phyloP scores from a whole-genome alignment of 1,140 invertebrate species.

The Marisa cornuarietis region DNA sequence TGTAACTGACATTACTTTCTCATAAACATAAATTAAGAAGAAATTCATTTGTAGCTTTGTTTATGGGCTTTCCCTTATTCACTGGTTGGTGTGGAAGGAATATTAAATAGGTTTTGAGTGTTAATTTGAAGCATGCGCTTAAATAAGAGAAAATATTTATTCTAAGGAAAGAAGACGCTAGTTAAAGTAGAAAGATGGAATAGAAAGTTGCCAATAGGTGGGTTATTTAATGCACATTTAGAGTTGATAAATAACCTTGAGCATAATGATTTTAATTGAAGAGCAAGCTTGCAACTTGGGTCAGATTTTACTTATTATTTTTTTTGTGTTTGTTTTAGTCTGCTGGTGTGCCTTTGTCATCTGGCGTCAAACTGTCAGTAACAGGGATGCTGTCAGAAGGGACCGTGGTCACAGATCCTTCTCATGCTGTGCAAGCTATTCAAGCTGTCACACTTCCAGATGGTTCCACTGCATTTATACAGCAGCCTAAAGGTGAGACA shows the following conservation, averaged over 20 bases:
- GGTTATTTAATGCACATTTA: background rate
- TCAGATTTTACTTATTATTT: background rate
- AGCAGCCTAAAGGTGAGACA: constrained; percentile 50
- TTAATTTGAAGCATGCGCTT: too few relatives aligned
- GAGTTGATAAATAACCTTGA: background rate
- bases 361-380: constrained; percentile 18
- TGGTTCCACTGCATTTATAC: constrained; percentile 55
- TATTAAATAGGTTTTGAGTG: too few relatives aligned
- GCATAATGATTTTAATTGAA: background rate
- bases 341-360: constrained; percentile 1
- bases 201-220: too few relatives aligned
- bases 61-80: too few relatives aligned
- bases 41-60: too few relatives aligned
- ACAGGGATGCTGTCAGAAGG: constrained; percentile 31
- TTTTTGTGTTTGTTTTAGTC: background rate
- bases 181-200: too few relatives aligned
- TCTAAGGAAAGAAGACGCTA: too few relatives aligned
- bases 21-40: too few relatives aligned
- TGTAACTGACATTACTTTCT: too few relatives aligned
- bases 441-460: constrained; percentile 59
- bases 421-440: constrained; percentile 33
- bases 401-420: constrained; percentile 24
- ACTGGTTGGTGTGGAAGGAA: too few relatives aligned
- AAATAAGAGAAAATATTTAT: too few relatives aligned
- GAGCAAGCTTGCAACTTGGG: too few relatives aligned